These are phyloP conservation scores for Formica exsecta DNA, from an alignment of 1,140 invertebrate species.

Conservation along the genomic window DNA sequence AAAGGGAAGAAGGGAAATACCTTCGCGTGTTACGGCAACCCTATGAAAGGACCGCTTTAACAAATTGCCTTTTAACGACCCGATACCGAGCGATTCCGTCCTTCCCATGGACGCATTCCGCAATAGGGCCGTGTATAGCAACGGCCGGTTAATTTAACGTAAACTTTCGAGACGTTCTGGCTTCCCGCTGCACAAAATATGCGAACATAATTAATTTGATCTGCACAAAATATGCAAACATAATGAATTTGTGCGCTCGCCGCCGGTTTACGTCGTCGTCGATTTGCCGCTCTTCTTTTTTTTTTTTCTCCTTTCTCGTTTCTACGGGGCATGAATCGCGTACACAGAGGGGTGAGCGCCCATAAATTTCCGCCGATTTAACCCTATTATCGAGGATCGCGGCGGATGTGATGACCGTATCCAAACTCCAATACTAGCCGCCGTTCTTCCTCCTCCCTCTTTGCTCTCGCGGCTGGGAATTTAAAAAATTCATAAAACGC, in stretches of 20 bases:
- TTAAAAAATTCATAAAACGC: slow-evolving; percentile 42
- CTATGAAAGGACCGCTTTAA: slow-evolving; percentile 59
- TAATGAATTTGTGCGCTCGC: slow-evolving; percentile 46
- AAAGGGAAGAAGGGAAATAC: not conserved
- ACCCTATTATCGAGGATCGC: slow-evolving; percentile 50
- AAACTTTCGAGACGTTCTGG: slow-evolving; percentile 28
- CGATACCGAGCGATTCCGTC: slow-evolving; percentile 44
- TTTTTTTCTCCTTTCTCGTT: slow-evolving; percentile 11
- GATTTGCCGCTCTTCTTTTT: not conserved
- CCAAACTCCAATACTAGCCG: slow-evolving; percentile 22
- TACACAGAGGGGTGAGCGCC: slow-evolving; percentile 7
- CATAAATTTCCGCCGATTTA: slow-evolving; percentile 54
- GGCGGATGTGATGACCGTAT: slow-evolving; percentile 2
- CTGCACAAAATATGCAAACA: slow-evolving; percentile 44
- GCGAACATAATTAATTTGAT: slow-evolving; percentile 10
- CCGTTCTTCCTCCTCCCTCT: not conserved
- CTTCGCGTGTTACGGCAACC: slow-evolving; percentile 53
- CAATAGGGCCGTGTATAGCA: slow-evolving; percentile 21
- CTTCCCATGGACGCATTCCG: slow-evolving; percentile 16
- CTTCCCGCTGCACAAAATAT: slow-evolving; percentile 41
- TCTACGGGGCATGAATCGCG: slow-evolving; percentile 1
- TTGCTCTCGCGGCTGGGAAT: not conserved
- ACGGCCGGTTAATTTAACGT: slow-evolving; percentile 54
- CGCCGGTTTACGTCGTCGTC: not conserved
- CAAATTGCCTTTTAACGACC: slow-evolving; percentile 69